phyloP scores from a whole-genome alignment of 2,888 invertebrate genomes.

The Alsophila aescularia region DNA sequence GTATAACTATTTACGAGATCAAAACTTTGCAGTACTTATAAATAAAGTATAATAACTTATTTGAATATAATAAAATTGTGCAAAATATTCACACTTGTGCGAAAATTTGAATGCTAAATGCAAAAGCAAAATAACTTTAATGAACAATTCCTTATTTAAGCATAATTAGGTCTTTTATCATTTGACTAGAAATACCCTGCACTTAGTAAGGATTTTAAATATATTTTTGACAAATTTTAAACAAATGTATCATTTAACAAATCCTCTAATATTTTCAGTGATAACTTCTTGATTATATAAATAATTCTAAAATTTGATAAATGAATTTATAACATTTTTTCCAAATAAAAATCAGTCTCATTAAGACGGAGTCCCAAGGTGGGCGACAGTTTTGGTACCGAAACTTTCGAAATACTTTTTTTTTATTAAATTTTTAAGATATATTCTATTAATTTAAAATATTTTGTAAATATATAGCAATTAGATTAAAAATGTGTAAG shows the following conservation, averaged over 20 bases:
- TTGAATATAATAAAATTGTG: conserved; percentile 24
- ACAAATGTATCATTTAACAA: conserved; percentile 3
- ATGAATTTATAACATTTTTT: conserved; percentile 26
- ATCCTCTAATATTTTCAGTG: background rate
- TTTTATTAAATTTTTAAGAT: conserved; percentile 16
- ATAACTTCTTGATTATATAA: background rate
- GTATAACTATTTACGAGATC: conserved; percentile 22
- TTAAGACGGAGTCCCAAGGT: conserved; percentile 44
- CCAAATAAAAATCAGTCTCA: conserved; percentile 58
- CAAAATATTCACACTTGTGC: conserved; percentile 34
- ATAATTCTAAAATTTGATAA: conserved; percentile 15
- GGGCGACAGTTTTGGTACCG: conserved; percentile 31
- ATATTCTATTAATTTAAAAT: conserved; percentile 16
- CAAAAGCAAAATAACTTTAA: conserved; percentile 9
- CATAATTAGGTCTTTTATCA: conserved; percentile 24
- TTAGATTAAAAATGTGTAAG: conserved; percentile 34
- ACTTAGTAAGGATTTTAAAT: conserved; percentile 37
- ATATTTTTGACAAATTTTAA: conserved; percentile 12
- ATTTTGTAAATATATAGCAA: conserved; percentile 32
- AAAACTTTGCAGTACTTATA: conserved; percentile 8
- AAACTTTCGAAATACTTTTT: conserved; percentile 17
- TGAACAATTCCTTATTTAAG: conserved; percentile 7
- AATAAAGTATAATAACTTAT: background rate
- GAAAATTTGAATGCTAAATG: conserved; percentile 20
- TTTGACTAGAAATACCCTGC: conserved; percentile 52